A percentile compares a stretch with the other conserved stretches of the same genome.
phyloP scores from a whole-genome alignment of 1,140 invertebrate species.

The Plectrocnemia conspersa region DNA sequence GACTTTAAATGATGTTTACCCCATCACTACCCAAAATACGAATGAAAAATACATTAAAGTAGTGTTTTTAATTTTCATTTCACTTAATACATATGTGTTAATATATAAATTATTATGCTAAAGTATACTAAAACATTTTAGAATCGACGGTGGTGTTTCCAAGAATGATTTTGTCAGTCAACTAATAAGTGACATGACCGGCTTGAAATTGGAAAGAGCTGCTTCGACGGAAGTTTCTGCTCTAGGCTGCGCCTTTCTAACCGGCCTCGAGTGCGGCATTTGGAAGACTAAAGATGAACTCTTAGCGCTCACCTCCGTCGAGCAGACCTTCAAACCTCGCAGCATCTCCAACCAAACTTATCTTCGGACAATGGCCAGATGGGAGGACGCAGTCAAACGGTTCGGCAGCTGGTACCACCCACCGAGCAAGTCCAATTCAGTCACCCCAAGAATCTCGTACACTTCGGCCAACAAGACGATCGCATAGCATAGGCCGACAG shows the following conservation, averaged over 20 bases:
- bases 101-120: too few relatives aligned
- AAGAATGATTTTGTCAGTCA: constrained; percentile 88
- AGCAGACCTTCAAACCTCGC: constrained; percentile 59
- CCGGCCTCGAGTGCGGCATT: constrained; percentile 72
- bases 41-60: too few relatives aligned
- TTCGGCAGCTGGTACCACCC: constrained; percentile 64
- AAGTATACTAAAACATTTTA: too few relatives aligned
- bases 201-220: constrained; percentile 66
- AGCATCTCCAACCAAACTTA: constrained; percentile 47
- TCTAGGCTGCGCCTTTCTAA: constrained; percentile 74
- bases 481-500: constrained; percentile 20
- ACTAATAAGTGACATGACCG: constrained; percentile 75
- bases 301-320: constrained; percentile 53
- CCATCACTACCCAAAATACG: too few relatives aligned
- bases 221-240: constrained; percentile 67
- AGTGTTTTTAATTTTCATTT: too few relatives aligned
- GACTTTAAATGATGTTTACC: too few relatives aligned
- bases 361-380: constrained; percentile 50
- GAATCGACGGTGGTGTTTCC: constrained; percentile 90
- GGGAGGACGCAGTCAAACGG: constrained; percentile 64
- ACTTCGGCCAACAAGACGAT: constrained; percentile 14
- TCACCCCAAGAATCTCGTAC: constrained; percentile 22
- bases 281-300: constrained; percentile 70
- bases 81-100: too few relatives aligned
- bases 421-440: constrained; percentile 17